Evolutionary conservation across 2,797 vertebrate genomes (phyloP).

Genomic region (Onychomys torridus): DNA sequence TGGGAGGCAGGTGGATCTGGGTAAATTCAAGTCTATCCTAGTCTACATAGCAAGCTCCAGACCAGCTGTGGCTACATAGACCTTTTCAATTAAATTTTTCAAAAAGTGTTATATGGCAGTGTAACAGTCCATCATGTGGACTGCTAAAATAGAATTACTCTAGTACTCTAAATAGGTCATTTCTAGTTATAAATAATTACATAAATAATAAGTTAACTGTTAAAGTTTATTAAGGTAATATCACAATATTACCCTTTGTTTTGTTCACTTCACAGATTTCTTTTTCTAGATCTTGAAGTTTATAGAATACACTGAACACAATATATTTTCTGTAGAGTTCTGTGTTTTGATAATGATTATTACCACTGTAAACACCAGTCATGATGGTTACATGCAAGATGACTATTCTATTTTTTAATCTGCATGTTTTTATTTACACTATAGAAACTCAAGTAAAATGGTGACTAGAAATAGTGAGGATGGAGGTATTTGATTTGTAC

Average conservation of each 20-base stretch:
- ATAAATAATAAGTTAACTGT: neutral
- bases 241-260: slow-evolving; percentile 10
- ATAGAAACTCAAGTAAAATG: slow-evolving; percentile 1
- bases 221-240: neutral
- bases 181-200: neutral
- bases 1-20: neutral
- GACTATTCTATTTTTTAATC: neutral
- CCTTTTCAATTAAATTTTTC: neutral
- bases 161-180: neutral
- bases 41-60: neutral
- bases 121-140: neutral
- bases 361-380: neutral
- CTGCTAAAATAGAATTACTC: neutral
- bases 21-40: neutral
- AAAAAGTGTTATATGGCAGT: slow-evolving; percentile 19
- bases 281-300: slow-evolving; percentile 10
- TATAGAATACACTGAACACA: neutral
- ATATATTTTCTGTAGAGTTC: neutral
- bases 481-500: neutral
- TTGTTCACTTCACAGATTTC: slow-evolving; percentile 41
- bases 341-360: slow-evolving; percentile 29
- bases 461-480: neutral
- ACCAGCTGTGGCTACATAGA: neutral
- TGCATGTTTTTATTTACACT: neutral
- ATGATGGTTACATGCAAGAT: neutral